A percentile compares a stretch with the other conserved stretches of the same genome.
phyloP scores from a whole-genome alignment of 1,140 invertebrate genomes.

The Lordiphosa clarofinis region DNA sequence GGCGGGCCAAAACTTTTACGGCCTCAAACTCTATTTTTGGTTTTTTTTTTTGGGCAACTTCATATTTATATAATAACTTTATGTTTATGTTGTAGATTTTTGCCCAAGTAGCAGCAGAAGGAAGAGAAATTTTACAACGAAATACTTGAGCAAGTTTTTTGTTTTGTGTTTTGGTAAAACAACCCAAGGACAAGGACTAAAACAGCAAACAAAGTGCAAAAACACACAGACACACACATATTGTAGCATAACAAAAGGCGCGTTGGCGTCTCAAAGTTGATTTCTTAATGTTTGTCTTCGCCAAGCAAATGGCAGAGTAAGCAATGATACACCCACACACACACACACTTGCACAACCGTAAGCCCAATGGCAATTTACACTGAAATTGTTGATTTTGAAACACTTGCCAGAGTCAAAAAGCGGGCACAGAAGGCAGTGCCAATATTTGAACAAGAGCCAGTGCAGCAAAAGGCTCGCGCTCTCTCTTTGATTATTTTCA shows the following conservation, averaged over 20 bases:
- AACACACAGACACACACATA: slow-evolving; percentile 24
- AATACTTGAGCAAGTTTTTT: slow-evolving; percentile 30
- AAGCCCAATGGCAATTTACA: slow-evolving; percentile 63
- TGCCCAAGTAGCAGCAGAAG: slow-evolving; percentile 1
- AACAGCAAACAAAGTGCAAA: slow-evolving; percentile 45
- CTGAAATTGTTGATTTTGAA: slow-evolving; percentile 73
- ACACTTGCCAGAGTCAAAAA: slow-evolving; percentile 53
- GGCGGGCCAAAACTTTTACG: slow-evolving; percentile 46
- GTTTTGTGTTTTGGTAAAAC: slow-evolving; percentile 22
- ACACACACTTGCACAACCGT: slow-evolving; percentile 10
- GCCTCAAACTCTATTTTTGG: slow-evolving; percentile 8
- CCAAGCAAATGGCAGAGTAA: slow-evolving; percentile 58
- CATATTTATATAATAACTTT: slow-evolving; percentile 76
- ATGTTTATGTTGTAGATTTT: slow-evolving; percentile 74
- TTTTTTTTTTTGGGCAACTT: slow-evolving; percentile 45
- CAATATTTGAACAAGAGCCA: slow-evolving; percentile 17
- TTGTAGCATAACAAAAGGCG: slow-evolving; percentile 64
- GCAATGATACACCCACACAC: slow-evolving; percentile 35
- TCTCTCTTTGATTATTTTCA: slow-evolving; percentile 40
- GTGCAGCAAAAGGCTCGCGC: slow-evolving; percentile 14
- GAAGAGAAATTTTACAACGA: slow-evolving; percentile 12
- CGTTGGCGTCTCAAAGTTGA: slow-evolving; percentile 70
- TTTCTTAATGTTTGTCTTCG: slow-evolving; percentile 75
- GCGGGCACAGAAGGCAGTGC: background rate
- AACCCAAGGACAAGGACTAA: slow-evolving; percentile 45